A percentile compares a stretch with the other conserved stretches of the same genome.
Evolutionary conservation across 2,888 invertebrate species (phyloP).

Genomic region (Spodoptera littoralis): DNA sequence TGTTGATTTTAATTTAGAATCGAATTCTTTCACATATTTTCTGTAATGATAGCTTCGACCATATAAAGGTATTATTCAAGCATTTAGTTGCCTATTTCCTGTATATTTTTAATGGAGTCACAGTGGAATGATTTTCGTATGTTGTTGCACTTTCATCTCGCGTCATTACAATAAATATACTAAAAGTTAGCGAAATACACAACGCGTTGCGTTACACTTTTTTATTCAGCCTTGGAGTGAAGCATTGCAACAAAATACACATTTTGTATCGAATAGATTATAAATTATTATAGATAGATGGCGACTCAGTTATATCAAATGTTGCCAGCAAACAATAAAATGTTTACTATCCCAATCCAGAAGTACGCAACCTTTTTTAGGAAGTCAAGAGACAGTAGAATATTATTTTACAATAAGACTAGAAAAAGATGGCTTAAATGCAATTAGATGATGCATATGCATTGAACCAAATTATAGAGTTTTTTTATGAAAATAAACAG

Average conservation of each 20-base stretch:
- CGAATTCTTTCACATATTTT: slow-evolving; percentile 6
- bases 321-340: slow-evolving; percentile 1
- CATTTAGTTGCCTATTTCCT: slow-evolving; percentile 4
- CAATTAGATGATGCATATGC: too few relatives aligned
- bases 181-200: slow-evolving; percentile 32
- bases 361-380: slow-evolving; percentile 9
- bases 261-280: slow-evolving; percentile 14
- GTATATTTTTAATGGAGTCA: slow-evolving; percentile 13
- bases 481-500: too few relatives aligned
- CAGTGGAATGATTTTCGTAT: slow-evolving; percentile 37
- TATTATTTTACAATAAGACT: too few relatives aligned
- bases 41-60: background rate
- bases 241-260: slow-evolving; percentile 31
- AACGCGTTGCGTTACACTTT: slow-evolving; percentile 27
- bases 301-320: too few relatives aligned
- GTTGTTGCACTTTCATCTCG: slow-evolving; percentile 12
- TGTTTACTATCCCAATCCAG: background rate
- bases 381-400: too few relatives aligned
- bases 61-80: too few relatives aligned
- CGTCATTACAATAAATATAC: slow-evolving; percentile 20
- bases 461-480: too few relatives aligned
- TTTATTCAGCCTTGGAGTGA: slow-evolving; percentile 37
- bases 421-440: too few relatives aligned
- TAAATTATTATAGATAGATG: slow-evolving; percentile 2
- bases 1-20: slow-evolving; percentile 2